Evolutionary conservation across 2,113 vertebrate species (phyloP).

Genomic region (Megatriorchis doriae): DNA sequence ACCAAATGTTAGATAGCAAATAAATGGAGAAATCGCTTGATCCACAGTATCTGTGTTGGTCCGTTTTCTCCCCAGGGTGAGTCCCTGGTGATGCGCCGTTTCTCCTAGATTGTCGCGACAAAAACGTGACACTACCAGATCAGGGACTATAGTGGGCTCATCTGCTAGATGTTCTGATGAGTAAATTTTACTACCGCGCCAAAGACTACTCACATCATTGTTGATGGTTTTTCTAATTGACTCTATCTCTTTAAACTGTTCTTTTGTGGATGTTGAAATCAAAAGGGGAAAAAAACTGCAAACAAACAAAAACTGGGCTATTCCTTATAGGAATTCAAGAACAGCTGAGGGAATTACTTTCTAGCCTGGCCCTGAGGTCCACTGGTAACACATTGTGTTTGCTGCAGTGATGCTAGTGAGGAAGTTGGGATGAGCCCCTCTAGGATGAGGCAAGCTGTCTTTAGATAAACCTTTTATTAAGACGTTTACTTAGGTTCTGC

Average conservation of each 20-base stretch:
- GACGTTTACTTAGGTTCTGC: background rate
- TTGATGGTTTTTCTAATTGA: background rate
- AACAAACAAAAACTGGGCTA: background rate
- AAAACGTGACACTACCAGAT: no score
- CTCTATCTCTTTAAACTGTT: background rate
- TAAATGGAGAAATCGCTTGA: no score
- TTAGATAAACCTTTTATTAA: background rate
- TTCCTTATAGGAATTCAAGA: background rate
- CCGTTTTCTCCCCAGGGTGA: no score
- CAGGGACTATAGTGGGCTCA: fast-evolving
- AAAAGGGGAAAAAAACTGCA: fast-evolving
- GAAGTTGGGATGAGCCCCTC: background rate
- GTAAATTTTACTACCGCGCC: no score
- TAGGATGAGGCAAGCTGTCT: background rate
- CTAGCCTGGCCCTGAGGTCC: background rate
- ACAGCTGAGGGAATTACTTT: background rate
- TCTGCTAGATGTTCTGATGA: background rate
- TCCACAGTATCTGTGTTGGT: no score
- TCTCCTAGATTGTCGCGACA: no score
- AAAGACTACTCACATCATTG: fast-evolving
- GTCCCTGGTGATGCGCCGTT: no score
- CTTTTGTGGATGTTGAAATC: background rate
- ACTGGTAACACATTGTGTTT: background rate
- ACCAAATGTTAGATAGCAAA: no score
- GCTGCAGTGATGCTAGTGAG: background rate